Percentiles rank a stretch among this genome's conserved stretches.
Conservation (phyloP, 2,888 invertebrate genomes). For the Orgyia antiqua region DNA sequence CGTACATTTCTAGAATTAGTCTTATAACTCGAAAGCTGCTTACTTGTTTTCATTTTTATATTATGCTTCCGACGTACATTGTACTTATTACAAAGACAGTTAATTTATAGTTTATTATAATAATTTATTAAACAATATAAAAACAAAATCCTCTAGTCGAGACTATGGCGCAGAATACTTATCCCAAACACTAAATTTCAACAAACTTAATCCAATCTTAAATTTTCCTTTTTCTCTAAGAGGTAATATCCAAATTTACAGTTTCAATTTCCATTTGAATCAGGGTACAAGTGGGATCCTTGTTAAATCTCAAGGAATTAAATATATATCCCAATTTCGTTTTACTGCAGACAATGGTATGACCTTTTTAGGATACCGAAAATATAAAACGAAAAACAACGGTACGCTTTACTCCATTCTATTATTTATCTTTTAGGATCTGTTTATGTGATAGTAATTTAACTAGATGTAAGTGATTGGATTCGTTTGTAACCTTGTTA, state of each 20-base stretch:
- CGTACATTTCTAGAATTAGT: too few relatives aligned
- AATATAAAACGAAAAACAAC: neutral
- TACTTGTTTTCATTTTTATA: too few relatives aligned
- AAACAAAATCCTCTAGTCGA: neutral
- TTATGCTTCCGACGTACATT: too few relatives aligned
- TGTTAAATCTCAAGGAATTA: conserved; percentile 28
- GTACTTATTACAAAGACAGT: too few relatives aligned
- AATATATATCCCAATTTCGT: conserved; percentile 27
- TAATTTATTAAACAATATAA: too few relatives aligned
- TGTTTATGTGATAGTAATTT: too few relatives aligned
- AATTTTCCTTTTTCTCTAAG: conserved; percentile 18
- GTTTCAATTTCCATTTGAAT: conserved; percentile 26
- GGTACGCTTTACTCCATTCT: too few relatives aligned
- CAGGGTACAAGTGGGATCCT: conserved; percentile 12
- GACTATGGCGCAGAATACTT: neutral
- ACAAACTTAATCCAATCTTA: conserved; percentile 3
- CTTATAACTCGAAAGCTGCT: too few relatives aligned
- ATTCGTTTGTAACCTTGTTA: too few relatives aligned
- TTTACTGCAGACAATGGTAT: conserved; percentile 23
- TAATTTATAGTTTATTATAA: too few relatives aligned
- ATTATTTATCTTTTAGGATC: too few relatives aligned
- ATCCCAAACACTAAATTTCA: neutral
- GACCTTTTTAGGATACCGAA: neutral
- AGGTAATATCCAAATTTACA: conserved; percentile 21
- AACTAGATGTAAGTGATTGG: too few relatives aligned